Percentiles rank a stretch among this genome's conserved stretches.
These are phyloP conservation scores for Rhyacichthys aspro DNA, from an alignment of 2,797 vertebrate genomes.

Conservation along the genomic window DNA sequence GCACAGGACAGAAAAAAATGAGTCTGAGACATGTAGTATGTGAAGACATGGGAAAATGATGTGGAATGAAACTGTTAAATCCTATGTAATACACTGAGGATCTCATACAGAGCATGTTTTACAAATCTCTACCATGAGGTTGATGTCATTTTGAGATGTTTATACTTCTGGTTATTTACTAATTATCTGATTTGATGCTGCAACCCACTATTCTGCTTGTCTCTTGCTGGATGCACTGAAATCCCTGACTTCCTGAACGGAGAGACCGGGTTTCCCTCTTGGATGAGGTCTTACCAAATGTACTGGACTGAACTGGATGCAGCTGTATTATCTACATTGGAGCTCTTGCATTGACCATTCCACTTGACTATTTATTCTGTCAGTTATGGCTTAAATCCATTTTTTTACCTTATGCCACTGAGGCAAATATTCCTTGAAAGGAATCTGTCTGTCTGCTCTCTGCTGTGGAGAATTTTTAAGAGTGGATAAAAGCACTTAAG, in stretches of 20 bases:
- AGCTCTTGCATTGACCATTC: conserved; percentile 43
- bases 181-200: conserved; percentile 29
- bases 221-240: conserved; percentile 70
- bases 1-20: not conserved
- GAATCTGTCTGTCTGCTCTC: conserved; percentile 64
- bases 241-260: conserved; percentile 31
- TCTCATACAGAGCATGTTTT: conserved; percentile 21
- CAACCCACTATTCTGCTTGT: conserved; percentile 43
- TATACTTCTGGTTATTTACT: conserved; percentile 33
- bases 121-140: conserved; percentile 32
- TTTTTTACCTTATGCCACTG: conserved; percentile 47
- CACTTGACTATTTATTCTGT: conserved; percentile 72
- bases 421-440: conserved; percentile 52
- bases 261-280: conserved; percentile 8
- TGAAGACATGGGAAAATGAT: conserved; percentile 23
- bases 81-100: conserved; percentile 27
- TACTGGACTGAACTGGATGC: conserved; percentile 54
- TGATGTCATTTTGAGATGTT: conserved; percentile 50
- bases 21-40: not conserved
- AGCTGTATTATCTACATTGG: conserved; percentile 36
- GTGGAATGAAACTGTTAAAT: conserved; percentile 23
- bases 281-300: conserved; percentile 49
- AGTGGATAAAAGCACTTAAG: conserved; percentile 72
- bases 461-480: conserved; percentile 50
- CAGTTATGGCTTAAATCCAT: conserved; percentile 36